Conservation (phyloP, 2,113 vertebrate genomes). For the Passer montanus region DNA sequence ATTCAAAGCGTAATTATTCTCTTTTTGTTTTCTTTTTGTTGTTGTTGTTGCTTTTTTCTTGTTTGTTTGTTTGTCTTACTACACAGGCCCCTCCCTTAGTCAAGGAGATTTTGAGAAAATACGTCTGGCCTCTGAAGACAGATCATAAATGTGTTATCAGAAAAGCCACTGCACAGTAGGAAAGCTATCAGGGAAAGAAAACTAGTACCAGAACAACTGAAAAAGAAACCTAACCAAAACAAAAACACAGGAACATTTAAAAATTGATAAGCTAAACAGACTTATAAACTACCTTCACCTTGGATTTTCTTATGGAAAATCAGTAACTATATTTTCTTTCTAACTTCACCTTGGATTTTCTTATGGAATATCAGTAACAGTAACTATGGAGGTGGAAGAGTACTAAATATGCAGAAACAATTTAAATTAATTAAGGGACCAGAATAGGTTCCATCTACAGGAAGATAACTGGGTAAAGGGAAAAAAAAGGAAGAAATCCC, state of each 20-base stretch:
- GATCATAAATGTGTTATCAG: background rate
- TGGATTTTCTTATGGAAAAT: background rate
- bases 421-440: background rate
- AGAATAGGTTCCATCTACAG: background rate
- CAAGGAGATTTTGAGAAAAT: background rate
- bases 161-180: background rate
- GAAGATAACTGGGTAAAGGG: background rate
- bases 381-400: background rate
- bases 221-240: background rate
- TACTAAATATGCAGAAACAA: background rate
- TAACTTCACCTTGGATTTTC: background rate
- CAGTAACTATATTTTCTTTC: background rate
- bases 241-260: background rate
- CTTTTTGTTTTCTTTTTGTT: no score
- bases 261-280: background rate
- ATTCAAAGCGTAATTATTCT: background rate
- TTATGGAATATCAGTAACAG: background rate
- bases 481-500: background rate
- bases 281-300: background rate
- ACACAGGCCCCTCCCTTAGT: background rate
- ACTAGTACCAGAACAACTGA: background rate
- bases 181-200: background rate
- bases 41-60: no score
- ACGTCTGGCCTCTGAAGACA: background rate
- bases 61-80: background rate